Evolutionary conservation across 2,797 vertebrate species (phyloP).

Genomic region (Trachurus trachurus): DNA sequence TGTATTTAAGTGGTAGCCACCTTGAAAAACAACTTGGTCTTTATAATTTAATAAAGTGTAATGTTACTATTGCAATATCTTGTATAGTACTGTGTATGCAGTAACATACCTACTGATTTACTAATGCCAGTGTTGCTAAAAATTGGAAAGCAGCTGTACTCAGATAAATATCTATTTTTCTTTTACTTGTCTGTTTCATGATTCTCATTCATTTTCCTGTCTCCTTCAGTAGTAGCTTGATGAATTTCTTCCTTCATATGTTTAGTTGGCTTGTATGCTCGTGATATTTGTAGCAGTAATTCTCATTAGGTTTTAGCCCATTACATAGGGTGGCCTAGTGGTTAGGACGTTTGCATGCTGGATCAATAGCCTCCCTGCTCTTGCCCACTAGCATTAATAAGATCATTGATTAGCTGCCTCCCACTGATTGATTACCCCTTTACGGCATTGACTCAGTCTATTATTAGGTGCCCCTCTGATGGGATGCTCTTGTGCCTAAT

Average conservation of each 20-base stretch:
- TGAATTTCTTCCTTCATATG: conserved; percentile 16
- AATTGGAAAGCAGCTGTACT: conserved; percentile 10
- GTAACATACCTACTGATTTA: neutral
- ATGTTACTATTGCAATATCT: neutral
- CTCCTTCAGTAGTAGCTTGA: conserved; percentile 15
- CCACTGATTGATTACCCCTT: conserved; percentile 81
- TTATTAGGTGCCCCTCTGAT: conserved; percentile 71
- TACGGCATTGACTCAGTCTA: conserved; percentile 73
- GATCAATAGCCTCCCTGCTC: conserved; percentile 79
- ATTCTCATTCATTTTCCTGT: neutral
- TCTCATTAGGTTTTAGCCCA: conserved; percentile 51
- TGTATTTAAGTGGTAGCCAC: neutral
- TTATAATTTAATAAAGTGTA: neutral
- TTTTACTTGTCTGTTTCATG: conserved; percentile 16
- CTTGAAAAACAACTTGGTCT: neutral
- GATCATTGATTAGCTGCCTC: conserved; percentile 85
- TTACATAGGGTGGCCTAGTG: conserved; percentile 49
- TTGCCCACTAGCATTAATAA: conserved; percentile 81
- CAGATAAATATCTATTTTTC: conserved; percentile 2
- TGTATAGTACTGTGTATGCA: neutral
- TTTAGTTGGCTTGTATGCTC: conserved; percentile 13
- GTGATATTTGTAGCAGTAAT: conserved; percentile 30
- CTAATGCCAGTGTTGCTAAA: neutral
- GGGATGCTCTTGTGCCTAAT: conserved; percentile 65
- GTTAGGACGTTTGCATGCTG: conserved; percentile 75